Evolutionary conservation across 2,888 invertebrate genomes (phyloP).

Genomic region (Standfussiana lucernea): DNA sequence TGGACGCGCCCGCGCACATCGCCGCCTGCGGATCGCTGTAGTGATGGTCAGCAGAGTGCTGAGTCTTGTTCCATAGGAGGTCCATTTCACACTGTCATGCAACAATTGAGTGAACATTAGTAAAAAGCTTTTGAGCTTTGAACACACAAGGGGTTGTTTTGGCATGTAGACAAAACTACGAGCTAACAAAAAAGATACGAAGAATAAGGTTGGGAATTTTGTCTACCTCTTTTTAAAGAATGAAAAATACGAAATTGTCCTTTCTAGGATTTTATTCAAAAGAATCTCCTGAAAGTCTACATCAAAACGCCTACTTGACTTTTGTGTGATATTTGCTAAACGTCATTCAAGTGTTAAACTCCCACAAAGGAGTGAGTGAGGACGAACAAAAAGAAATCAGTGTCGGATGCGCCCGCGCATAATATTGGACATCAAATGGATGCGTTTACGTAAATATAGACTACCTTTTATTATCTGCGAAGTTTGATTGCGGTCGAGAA

Average conservation of each 20-base stretch:
- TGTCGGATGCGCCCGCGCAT: slow-evolving; percentile 83
- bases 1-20: slow-evolving; percentile 71
- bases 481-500: slow-evolving; percentile 84
- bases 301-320: slow-evolving; percentile 79
- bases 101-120: slow-evolving; percentile 37
- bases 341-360: slow-evolving; percentile 80
- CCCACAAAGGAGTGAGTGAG: slow-evolving; percentile 78
- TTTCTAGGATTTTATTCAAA: neutral
- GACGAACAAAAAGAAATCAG: slow-evolving; percentile 78
- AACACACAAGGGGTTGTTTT: neutral
- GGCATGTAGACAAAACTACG: neutral
- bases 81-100: slow-evolving; percentile 52
- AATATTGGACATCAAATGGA: slow-evolving; percentile 88
- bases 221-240: neutral
- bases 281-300: slow-evolving; percentile 50
- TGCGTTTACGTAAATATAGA: slow-evolving; percentile 90
- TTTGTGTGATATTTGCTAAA: slow-evolving; percentile 76
- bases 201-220: neutral
- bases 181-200: neutral
- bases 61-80: slow-evolving; percentile 50
- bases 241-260: neutral
- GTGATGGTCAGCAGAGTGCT: slow-evolving; percentile 45
- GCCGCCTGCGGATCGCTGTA: slow-evolving; percentile 24
- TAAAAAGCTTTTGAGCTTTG: neutral
- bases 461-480: slow-evolving; percentile 88